Evolutionary conservation across 2,888 invertebrate genomes (phyloP), one percentile per base, ranked within the genome.

Genomic region (Cynaeus angustus): DNA sequence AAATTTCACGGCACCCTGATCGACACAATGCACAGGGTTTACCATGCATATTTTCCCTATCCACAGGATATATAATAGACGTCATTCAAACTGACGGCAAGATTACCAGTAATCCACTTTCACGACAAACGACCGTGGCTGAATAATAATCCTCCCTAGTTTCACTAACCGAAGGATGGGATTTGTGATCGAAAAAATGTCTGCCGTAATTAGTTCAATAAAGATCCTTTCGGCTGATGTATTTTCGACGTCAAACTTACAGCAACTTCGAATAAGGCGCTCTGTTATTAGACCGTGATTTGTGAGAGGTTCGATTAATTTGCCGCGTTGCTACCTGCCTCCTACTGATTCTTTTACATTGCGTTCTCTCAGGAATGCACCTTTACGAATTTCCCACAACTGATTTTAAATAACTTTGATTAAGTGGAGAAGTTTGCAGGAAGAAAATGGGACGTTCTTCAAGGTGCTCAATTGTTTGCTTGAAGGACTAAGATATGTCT

Each of bases 21-120:
- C 61, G 26, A 26, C 50, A 61, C 48, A 61, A 61, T 61, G 38
- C 12, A 8, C 13, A 41, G 56, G 56, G 46, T 45, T 46, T 48
- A 14, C 14, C 48, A 37, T 48, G 61, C 21, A 61, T 61, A 61
- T 59, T 53, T 50, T 59, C 14, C 61, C 37, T 33, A 28, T 59
- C 1, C 30, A 3, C 10, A 16, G 21, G 38, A 13, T 28, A 53
- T n/a, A 65, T 65, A 65, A 65, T 65, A 13, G 45, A 68, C 68
- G 72, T 73, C 73, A 73, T 72, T 73, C 71, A 72, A 70, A 67
- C 69, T 71, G 72, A 73, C 71, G 71, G 62, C 46, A 64, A 62
- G 72, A 74, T 72, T 74, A 75, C 66, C 68, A 68, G 53, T 71
- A 74, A 74, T 72, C 58, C 74, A 74, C 70, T 68, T 68, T 68